These are phyloP conservation scores for Acanthiza pusilla DNA, from an alignment of 2,797 vertebrate species.

Conservation along the genomic window DNA sequence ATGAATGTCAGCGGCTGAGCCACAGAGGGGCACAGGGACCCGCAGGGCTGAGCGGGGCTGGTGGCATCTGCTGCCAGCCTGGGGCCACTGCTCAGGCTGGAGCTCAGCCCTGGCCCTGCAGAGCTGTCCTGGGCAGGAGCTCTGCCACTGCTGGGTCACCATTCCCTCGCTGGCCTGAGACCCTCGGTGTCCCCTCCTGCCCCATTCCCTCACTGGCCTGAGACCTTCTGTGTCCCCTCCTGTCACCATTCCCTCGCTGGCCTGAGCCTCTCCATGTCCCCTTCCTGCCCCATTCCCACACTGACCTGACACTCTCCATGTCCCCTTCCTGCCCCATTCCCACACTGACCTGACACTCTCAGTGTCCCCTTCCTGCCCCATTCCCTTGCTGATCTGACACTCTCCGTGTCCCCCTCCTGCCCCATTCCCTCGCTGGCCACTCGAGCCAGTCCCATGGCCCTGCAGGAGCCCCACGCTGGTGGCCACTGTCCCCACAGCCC, in stretches of 20 bases:
- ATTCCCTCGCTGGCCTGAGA: too few relatives aligned
- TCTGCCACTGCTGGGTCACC: too few relatives aligned
- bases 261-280: background rate
- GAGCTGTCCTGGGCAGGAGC: background rate
- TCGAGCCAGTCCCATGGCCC: background rate
- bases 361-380: too few relatives aligned
- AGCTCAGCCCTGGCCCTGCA: background rate
- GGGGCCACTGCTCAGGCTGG: background rate
- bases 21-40: background rate
- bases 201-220: background rate
- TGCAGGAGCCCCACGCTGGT: background rate
- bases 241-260: background rate
- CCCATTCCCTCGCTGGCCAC: background rate
- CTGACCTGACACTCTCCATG: background rate
- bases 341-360: too few relatives aligned
- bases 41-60: background rate
- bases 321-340: background rate
- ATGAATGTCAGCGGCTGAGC: background rate
- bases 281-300: background rate
- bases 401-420: background rate
- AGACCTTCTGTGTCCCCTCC: background rate
- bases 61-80: too few relatives aligned
- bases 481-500: background rate
- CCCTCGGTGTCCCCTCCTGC: too few relatives aligned
- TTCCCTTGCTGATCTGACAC: background rate